Percentiles rank a stretch among this genome's conserved stretches.
Evolutionary conservation across 2,888 invertebrate genomes (phyloP).

Genomic region (Amblyjoppa fuscipennis): DNA sequence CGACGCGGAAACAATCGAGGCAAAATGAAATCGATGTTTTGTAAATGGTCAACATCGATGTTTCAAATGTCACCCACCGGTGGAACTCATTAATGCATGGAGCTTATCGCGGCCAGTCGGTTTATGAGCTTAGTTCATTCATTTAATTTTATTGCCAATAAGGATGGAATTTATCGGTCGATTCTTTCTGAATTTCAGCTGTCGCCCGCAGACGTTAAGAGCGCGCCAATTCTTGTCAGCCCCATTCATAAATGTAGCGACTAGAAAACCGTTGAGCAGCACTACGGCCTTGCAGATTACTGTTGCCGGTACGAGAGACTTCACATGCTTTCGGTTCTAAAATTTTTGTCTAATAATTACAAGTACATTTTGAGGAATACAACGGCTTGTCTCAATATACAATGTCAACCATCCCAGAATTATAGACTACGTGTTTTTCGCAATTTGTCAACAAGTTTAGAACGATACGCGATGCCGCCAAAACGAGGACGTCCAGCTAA

Average conservation of each 20-base stretch:
- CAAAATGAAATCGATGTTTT: neutral
- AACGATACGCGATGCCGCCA: slow-evolving; percentile 75
- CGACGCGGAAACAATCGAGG: neutral
- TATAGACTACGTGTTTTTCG: slow-evolving; percentile 18
- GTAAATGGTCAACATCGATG: no score
- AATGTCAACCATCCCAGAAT: neutral
- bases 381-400: neutral
- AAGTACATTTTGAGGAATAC: slow-evolving; percentile 15
- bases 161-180: neutral
- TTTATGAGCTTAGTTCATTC: neutral
- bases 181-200: neutral
- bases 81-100: neutral
- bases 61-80: no score
- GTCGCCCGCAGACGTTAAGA: neutral
- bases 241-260: slow-evolving; percentile 2
- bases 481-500: slow-evolving; percentile 75
- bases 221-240: neutral
- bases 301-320: neutral
- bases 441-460: slow-evolving; percentile 1
- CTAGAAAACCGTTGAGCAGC: neutral
- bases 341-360: slow-evolving; percentile 45
- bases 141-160: neutral
- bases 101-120: neutral
- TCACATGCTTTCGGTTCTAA: slow-evolving; percentile 28
- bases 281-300: neutral